Conservation (phyloP, 2,888 invertebrate species). For the Hermaeophaga mercurialis region DNA sequence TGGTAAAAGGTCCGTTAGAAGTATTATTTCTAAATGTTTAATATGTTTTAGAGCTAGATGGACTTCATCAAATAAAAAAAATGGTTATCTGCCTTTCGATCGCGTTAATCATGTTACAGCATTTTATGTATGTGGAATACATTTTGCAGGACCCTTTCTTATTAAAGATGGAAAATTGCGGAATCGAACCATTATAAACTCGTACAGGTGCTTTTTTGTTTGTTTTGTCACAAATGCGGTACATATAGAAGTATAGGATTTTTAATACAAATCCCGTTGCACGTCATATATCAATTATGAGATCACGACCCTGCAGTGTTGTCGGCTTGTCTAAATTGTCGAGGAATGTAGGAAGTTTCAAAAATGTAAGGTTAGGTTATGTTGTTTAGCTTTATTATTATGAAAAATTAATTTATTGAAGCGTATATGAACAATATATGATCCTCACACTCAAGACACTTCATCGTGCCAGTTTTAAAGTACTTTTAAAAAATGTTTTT, state of each 20-base stretch:
- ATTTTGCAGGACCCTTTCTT: slow-evolving; percentile 20
- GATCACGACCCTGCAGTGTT: no score
- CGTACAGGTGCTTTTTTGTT: slow-evolving; percentile 13
- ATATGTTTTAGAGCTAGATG: neutral
- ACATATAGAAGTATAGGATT: slow-evolving; percentile 21
- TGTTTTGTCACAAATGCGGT: slow-evolving; percentile 22
- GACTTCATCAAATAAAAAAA: neutral
- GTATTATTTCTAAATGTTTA: neutral
- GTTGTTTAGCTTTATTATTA: no score
- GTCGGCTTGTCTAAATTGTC: no score
- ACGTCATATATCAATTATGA: no score
- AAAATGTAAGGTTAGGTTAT: no score
- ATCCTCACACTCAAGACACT: no score
- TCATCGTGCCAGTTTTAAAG: no score
- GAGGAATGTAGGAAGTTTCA: no score
- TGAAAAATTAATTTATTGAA: no score
- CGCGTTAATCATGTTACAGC: neutral
- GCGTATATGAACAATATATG: no score
- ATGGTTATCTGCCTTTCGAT: slow-evolving; percentile 10
- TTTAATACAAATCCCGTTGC: no score
- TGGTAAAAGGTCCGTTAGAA: neutral
- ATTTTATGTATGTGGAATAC: slow-evolving; percentile 14
- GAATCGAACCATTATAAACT: neutral
- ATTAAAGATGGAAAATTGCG: slow-evolving; percentile 11
- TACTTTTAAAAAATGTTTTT: no score